Evolutionary conservation across 2,113 vertebrate genomes (phyloP).

Genomic region (Phrynosoma platyrhinos): DNA sequence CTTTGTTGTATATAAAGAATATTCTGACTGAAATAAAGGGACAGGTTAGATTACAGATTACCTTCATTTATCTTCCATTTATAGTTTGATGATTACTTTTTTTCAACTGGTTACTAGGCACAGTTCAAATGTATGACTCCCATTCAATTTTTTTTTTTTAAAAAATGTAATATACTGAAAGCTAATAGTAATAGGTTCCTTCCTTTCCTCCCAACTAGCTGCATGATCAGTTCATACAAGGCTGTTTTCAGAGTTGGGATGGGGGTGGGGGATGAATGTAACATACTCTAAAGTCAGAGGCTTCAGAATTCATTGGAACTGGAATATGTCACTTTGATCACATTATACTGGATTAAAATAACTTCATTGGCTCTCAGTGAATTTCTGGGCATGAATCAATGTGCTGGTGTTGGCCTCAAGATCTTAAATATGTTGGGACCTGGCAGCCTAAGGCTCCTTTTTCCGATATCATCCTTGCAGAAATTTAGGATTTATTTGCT

Average conservation of each 20-base stretch:
- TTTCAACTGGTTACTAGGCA: not conserved
- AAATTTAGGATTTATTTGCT: not conserved
- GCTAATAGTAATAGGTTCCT: not conserved
- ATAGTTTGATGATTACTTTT: not conserved
- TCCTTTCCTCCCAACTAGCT: not conserved
- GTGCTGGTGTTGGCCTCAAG: not conserved
- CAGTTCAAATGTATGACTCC: not conserved
- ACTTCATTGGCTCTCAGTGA: not conserved
- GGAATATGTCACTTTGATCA: not conserved
- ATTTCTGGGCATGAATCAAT: not conserved
- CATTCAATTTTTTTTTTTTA: not conserved
- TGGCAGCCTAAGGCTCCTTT: not conserved
- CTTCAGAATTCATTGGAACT: not conserved
- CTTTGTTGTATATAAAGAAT: not conserved
- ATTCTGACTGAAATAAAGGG: not conserved
- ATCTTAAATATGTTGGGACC: not conserved
- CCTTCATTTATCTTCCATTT: constrained; percentile 1
- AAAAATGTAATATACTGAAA: not conserved
- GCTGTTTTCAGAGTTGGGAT: not conserved
- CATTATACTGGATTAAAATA: not conserved
- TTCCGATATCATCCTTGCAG: not conserved
- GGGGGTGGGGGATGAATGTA: not conserved
- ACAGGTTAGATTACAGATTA: not conserved
- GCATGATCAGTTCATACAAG: not conserved
- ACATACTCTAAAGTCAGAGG: not conserved